Conservation (phyloP, 1,140 invertebrate genomes). For the Oryctes rhinoceros region DNA sequence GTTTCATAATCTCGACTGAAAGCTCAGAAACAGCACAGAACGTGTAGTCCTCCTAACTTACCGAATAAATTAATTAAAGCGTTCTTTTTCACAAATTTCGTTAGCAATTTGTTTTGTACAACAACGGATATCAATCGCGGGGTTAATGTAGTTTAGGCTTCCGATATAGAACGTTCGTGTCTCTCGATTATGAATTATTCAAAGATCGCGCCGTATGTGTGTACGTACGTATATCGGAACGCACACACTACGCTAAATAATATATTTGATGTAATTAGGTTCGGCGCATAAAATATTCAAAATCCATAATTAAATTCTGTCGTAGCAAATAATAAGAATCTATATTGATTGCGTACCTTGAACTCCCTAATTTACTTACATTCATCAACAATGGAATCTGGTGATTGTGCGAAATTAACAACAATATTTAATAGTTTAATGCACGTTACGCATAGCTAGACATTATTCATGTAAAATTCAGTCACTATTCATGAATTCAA, state of each 20-base stretch:
- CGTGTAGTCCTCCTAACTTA: too few relatives aligned
- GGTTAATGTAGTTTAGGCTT: neutral
- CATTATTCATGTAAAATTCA: too few relatives aligned
- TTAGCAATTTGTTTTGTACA: neutral
- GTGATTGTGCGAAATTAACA: too few relatives aligned
- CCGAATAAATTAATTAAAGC: neutral
- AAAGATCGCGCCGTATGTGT: neutral
- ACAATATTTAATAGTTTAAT: too few relatives aligned
- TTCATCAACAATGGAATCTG: too few relatives aligned
- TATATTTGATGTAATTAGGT: conserved; percentile 21
- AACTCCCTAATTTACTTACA: too few relatives aligned
- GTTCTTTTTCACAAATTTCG: neutral
- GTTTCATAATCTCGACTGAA: too few relatives aligned
- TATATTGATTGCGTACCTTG: neutral
- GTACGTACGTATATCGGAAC: neutral
- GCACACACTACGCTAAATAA: neutral
- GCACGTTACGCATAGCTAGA: too few relatives aligned
- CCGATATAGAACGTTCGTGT: neutral
- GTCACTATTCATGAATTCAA: too few relatives aligned
- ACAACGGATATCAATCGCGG: neutral
- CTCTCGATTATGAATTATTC: neutral
- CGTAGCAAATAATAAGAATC: neutral
- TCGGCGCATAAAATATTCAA: conserved; percentile 17
- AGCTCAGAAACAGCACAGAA: too few relatives aligned
- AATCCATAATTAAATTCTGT: conserved; percentile 4